Evolutionary conservation across 1,140 invertebrate species (phyloP), one percentile per base, ranked within the genome.

Genomic region (Melanaphis sacchari): DNA sequence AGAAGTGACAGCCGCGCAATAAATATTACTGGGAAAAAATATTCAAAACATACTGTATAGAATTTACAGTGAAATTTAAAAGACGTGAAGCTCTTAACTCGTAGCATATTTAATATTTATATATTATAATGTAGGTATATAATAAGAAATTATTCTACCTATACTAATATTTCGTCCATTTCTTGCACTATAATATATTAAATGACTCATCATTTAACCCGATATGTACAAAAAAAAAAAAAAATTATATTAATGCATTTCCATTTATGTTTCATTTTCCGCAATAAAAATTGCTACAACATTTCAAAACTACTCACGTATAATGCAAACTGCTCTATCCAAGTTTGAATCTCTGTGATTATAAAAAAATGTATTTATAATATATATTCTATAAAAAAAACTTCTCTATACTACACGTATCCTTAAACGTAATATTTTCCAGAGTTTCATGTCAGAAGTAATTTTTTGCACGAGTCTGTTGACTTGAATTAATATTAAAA

Each of bases 401-500:
- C 84, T 43, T 31, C 84, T 43, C 31, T 43, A 41, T 87, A 11
- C 84, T 31, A n/a, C 1, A 5, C 31, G 41, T n/a, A 31, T 87
- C 41, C 24, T 87, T 40, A 84, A 84, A 43, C 2, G 41, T n/a
- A n/a, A 87, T 87, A 6, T 87, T 87, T 87, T 46, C 41, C 9
- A 87, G 41, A 87, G 41, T 87, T 87, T 43, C 43, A 43, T 43
- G 84, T 87, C 40, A n/a, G n/a, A 43, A 31, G 46, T 43, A 31
- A 46, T 87, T 87, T 43, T 41, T 84, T 41, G 9, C 31, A 31
- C 22, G 41, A 87, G 41, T 43, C 31, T 41, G 41, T 87, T 43
- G 41, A 31, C 26, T 43, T 46, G 84, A 87, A 87, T 87, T 87
- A 87, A 87, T 46, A 87, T 49, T 87, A 87, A 87, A 87, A 87